Conservation (phyloP, 2,797 vertebrate genomes). For the Thalassophryne amazonica region DNA sequence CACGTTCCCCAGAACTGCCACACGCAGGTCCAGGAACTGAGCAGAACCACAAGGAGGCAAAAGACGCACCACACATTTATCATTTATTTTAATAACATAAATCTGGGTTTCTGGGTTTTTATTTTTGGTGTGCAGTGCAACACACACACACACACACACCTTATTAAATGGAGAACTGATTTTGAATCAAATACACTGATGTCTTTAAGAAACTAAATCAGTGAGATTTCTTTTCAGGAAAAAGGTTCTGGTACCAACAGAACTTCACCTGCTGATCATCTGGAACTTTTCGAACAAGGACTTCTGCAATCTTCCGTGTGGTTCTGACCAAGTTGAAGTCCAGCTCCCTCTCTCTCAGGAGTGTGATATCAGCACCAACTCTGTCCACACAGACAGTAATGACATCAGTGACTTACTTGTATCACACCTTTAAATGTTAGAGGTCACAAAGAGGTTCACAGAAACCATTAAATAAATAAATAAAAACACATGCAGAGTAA, state of each 20-base stretch:
- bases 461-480: too few species aligned
- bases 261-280: slow-evolving; percentile 91
- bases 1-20: slow-evolving; percentile 95
- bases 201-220: too few species aligned
- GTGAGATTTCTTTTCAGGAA: too few species aligned
- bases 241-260: neutral
- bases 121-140: too few species aligned
- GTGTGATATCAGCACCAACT: slow-evolving; percentile 93
- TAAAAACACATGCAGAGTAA: too few species aligned
- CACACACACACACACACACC: too few species aligned
- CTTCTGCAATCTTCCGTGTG: slow-evolving; percentile 90
- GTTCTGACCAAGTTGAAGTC: slow-evolving; percentile 85
- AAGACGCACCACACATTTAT: neutral
- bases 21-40: slow-evolving; percentile 95
- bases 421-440: too few species aligned
- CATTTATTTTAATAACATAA: neutral
- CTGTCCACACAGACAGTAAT: slow-evolving; percentile 56
- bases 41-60: neutral
- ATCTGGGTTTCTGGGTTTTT: too few species aligned
- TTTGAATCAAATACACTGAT: too few species aligned
- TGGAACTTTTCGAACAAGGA: slow-evolving; percentile 93
- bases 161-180: too few species aligned
- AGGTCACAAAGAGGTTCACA: too few species aligned
- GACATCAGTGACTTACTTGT: too few species aligned
- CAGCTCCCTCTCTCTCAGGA: slow-evolving; percentile 91